Evolutionary conservation across 1,140 invertebrate genomes (phyloP), one percentile per base, ranked within the genome.

Genomic region (Philopotamus ludificatus): DNA sequence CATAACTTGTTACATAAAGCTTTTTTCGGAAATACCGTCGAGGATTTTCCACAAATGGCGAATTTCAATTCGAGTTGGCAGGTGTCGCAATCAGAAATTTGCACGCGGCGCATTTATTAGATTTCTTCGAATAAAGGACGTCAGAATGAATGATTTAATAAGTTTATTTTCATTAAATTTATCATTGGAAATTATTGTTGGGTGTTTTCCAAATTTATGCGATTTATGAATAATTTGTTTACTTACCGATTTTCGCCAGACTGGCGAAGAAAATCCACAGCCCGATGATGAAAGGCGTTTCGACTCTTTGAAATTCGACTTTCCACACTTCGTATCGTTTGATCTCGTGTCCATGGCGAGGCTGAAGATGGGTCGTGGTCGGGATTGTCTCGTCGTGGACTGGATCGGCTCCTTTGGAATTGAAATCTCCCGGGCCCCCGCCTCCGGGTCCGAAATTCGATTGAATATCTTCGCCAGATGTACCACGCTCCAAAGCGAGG

Each of bases 261-360:
- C 92, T 94, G 18, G 94, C 93, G 71, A 93, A 93, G 71, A 97
- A 89, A 71, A 97, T 95, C 95, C 95, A 97, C 61, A 96, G 80
- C 8, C 92, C 91, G 66, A 97, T 96, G 67, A 97, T 87, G 76
- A 96, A 95, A 0, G 94, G 94, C 1, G 91, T 92, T 77, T 95
- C 91, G 0, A 97, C 93, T 22, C 91, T 80, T 63, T 86, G 85
- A 76, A 96, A 96, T 67, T 96, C 92, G 65, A 95, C 88, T 12
- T 85, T 86, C 15, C 89, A 86, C 42, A 97, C 85, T 22, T 89
- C 87, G 73, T 91, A 89, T 50, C 86, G 71, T 51, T 81, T 77
- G 21, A 77, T 71, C 68, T 69, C 66, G 20, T 68, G 57, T 55
- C 51, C 73, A 22, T 63, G 79, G 3, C 26, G 53, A 10, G 7